A percentile compares a stretch with the other conserved stretches of the same genome.
Conservation (phyloP, 2,888 invertebrate species). For the Mimas tiliae region DNA sequence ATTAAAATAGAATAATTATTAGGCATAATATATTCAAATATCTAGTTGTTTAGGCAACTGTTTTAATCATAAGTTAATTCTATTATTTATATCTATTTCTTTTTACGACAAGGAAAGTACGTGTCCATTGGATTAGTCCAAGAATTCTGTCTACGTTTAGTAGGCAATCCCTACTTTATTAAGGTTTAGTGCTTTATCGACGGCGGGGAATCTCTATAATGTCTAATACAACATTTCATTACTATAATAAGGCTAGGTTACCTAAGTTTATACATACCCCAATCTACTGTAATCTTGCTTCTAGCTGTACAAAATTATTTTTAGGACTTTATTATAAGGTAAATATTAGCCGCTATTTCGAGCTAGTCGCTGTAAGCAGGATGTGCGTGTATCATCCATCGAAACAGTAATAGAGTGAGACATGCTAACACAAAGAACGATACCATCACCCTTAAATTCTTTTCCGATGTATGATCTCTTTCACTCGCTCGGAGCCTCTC, state of each 20-base stretch:
- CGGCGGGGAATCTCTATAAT: slow-evolving; percentile 16
- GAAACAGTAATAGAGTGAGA: slow-evolving; percentile 63
- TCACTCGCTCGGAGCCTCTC: slow-evolving; percentile 75
- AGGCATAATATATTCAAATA: too few relatives aligned
- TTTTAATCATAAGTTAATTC: too few relatives aligned
- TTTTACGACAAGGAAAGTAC: too few relatives aligned
- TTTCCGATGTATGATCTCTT: slow-evolving; percentile 72
- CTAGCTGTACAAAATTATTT: not conserved
- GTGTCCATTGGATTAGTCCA: not conserved
- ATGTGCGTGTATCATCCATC: slow-evolving; percentile 74
- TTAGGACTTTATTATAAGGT: not conserved
- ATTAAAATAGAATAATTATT: too few relatives aligned
- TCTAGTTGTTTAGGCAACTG: too few relatives aligned
- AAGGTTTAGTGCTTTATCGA: not conserved
- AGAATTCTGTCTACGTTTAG: not conserved
- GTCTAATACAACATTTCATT: slow-evolving; percentile 1
- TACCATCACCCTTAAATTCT: slow-evolving; percentile 69
- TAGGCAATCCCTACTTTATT: slow-evolving; percentile 1
- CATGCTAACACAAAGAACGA: slow-evolving; percentile 67
- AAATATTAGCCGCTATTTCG: not conserved
- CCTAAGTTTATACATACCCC: not conserved
- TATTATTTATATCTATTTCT: too few relatives aligned
- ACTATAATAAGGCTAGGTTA: slow-evolving; percentile 1
- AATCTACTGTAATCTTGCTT: not conserved
- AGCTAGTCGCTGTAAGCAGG: slow-evolving; percentile 55